Evolutionary conservation across 2,888 invertebrate species (phyloP), one percentile per base, ranked within the genome.

Genomic region (Melipona beecheii): DNA sequence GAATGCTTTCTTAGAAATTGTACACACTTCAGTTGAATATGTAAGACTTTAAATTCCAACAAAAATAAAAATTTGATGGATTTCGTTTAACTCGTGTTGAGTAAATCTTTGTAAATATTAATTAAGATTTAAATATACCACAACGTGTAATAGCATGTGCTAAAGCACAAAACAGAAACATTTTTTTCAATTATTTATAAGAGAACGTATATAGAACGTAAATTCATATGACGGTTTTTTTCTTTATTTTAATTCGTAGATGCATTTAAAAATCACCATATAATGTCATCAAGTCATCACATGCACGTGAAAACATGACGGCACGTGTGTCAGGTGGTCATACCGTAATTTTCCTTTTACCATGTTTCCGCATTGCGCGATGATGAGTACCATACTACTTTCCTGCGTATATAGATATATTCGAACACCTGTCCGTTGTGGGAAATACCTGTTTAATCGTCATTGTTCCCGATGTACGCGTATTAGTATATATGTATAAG

Each of bases 301-400:
- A 49, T 52, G 36, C 49, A 71, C 21, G 62, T 69, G 56, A 36
- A 62, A 71, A 66, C 56, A 73, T 58, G 71, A 62, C 60, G 81
- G 75, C 88, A 87, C 88, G 88, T 82, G 88, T 71, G 75, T 68
- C 78, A 81, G 78, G 65, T 64, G 76, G 75, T 54, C 64, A 17
- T 11, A 4, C 9, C n/a, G 71, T 71, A 71, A 81, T 78, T 87
- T 73, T 70, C 72, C 62, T 69, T 54, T 66, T 56, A 17, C 13
- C 36, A 43, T 50, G 52, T 86, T 83, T 86, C 86, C 88, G 78
- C 65, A 52, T 85, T 68, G 77, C 81, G 70, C 78, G 82, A 60
- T 24, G 70, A 78, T 56, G 76, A 68, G 69, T 49, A 68, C 72
- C 60, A 68, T 62, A 62, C 62, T 71, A 62, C 62, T 71, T 54